These are phyloP conservation scores for Cryptophagus acutangulus DNA, from an alignment of 2,888 invertebrate species.

Conservation along the genomic window DNA sequence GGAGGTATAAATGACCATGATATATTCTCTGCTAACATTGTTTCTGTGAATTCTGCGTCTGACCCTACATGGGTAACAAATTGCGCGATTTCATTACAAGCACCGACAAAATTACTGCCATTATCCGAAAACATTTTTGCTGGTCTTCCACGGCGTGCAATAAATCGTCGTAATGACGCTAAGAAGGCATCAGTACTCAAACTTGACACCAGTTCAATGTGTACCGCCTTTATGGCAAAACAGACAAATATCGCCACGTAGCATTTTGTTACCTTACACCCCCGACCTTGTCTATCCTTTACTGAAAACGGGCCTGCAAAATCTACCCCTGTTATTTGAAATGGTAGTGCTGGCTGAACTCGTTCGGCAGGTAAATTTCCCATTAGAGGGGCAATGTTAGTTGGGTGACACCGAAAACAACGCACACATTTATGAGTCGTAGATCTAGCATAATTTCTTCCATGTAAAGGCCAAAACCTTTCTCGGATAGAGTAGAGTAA, in stretches of 20 bases:
- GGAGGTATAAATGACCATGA: too few relatives aligned
- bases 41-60: too few relatives aligned
- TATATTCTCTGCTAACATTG: too few relatives aligned
- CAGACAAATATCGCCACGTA: conserved; percentile 14
- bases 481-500: conserved; percentile 2
- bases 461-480: conserved; percentile 8
- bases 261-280: conserved; percentile 7
- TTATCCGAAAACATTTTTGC: conserved; percentile 5
- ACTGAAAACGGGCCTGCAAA: conserved; percentile 13
- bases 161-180: conserved; percentile 11
- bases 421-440: conserved; percentile 1
- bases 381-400: conserved; percentile 3
- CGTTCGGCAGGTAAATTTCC: conserved; percentile 10
- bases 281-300: conserved; percentile 1
- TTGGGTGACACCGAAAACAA: conserved; percentile 8
- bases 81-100: too few relatives aligned
- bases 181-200: conserved; percentile 11
- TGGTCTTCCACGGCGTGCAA: conserved; percentile 8
- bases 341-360: conserved; percentile 8
- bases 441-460: neutral
- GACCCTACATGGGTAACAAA: too few relatives aligned
- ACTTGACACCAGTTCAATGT: conserved; percentile 13
- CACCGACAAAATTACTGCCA: conserved; percentile 16
- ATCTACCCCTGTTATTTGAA: conserved; percentile 14
- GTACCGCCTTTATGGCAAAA: conserved; percentile 11